A percentile compares a stretch with the other conserved stretches of the same genome.
Evolutionary conservation across 2,113 vertebrate genomes (phyloP).

Genomic region (Catagonus wagneri): DNA sequence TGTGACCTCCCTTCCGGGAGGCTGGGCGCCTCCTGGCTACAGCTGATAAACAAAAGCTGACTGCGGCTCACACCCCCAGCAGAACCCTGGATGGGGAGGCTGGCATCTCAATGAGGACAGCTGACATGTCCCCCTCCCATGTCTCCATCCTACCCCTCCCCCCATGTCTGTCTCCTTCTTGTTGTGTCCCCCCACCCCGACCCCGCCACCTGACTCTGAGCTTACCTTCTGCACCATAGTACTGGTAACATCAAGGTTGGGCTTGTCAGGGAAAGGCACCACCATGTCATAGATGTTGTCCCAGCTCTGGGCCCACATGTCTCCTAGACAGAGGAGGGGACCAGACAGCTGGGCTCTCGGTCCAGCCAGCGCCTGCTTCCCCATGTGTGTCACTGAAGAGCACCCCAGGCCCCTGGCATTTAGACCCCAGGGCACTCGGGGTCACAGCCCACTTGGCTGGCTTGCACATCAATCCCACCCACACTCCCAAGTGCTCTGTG

Average conservation of each 20-base stretch:
- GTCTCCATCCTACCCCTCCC: not conserved
- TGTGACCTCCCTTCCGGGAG: not conserved
- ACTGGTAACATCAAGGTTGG: conserved; percentile 93
- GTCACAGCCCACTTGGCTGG: rapidly evolving
- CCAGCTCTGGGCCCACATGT: conserved; percentile 99
- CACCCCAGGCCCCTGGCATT: not conserved
- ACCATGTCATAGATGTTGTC: conserved; percentile 95
- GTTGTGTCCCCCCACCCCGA: not conserved
- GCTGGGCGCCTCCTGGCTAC: not conserved
- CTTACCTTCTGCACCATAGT: conserved; percentile 91
- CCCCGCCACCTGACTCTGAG: not conserved
- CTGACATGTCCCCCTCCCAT: too few relatives aligned
- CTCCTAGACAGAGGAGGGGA: conserved; percentile 87
- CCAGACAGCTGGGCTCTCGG: not conserved
- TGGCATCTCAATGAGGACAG: not conserved
- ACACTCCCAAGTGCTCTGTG: rapidly evolving
- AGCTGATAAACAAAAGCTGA: not conserved
- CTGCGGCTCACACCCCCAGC: not conserved
- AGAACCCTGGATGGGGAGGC: not conserved
- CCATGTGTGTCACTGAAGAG: rapidly evolving
- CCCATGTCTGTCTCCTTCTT: not conserved
- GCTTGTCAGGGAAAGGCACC: conserved; percentile 94
- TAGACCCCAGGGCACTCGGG: not conserved
- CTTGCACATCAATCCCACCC: not conserved
- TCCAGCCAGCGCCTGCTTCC: not conserved